Evolutionary conservation across 2,113 vertebrate genomes (phyloP).

Genomic region (Notechis scutatus): DNA sequence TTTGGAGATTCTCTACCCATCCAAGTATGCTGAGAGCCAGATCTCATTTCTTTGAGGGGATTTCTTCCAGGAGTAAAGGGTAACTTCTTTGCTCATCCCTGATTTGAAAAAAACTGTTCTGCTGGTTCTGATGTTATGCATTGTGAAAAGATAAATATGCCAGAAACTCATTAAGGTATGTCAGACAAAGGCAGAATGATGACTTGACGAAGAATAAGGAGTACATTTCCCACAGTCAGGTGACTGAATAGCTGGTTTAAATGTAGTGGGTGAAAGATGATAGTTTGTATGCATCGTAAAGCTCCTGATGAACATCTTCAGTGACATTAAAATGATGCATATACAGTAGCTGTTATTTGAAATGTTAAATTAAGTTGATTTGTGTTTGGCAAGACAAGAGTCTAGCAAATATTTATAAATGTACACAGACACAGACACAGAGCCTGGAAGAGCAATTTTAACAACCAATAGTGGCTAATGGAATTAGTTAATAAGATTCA

Average conservation of each 20-base stretch:
- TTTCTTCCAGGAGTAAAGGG: neutral
- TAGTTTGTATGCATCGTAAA: constrained; percentile 9
- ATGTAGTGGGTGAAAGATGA: constrained; percentile 23
- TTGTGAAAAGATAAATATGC: neutral
- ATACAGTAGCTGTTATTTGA: constrained; percentile 1
- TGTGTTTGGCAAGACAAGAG: neutral
- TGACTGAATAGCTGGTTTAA: constrained; percentile 42
- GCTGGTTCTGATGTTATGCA: neutral
- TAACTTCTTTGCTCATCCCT: neutral
- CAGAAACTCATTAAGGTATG: neutral
- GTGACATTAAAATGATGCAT: constrained; percentile 10
- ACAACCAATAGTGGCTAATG: neutral
- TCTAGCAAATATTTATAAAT: neutral
- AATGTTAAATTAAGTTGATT: constrained; percentile 24
- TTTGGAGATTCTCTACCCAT: neutral
- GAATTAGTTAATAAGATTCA: neutral
- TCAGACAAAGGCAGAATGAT: constrained; percentile 11
- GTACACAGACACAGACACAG: neutral
- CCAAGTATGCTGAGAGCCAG: neutral
- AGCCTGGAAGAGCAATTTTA: neutral
- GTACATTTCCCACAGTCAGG: constrained; percentile 20
- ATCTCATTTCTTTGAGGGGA: too few species aligned
- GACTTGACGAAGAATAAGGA: neutral
- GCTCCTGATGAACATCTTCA: constrained; percentile 4
- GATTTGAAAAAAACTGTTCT: neutral